phyloP scores from a whole-genome alignment of 2,113 vertebrate species.

The Brachyhypopomus occidentalis region DNA sequence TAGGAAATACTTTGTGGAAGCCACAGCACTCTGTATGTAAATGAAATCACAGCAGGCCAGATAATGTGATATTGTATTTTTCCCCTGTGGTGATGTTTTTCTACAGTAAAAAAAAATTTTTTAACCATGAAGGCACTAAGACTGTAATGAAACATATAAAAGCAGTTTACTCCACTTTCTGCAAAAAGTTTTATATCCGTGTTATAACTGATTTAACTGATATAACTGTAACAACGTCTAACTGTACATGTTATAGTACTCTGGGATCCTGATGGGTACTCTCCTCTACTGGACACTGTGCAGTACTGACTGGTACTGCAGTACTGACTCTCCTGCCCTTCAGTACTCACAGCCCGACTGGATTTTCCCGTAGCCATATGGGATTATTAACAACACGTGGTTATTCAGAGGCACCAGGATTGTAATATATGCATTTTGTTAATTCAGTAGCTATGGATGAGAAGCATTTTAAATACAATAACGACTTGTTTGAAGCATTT shows the following conservation, averaged over 20 bases:
- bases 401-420: slow-evolving; percentile 77
- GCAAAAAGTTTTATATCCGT: slow-evolving; percentile 25
- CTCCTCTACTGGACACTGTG: slow-evolving; percentile 79
- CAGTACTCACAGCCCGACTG: slow-evolving; percentile 78
- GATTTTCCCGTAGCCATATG: slow-evolving; percentile 83
- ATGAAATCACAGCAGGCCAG: neutral
- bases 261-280: slow-evolving; percentile 56
- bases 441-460: slow-evolving; percentile 62
- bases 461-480: neutral
- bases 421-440: slow-evolving; percentile 61
- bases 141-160: neutral
- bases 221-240: slow-evolving; percentile 63
- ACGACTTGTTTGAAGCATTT: neutral
- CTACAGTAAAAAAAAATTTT: slow-evolving; percentile 46
- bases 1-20: neutral
- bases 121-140: neutral
- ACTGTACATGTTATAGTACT: slow-evolving; percentile 51
- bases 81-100: slow-evolving; percentile 34
- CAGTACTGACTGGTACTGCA: slow-evolving; percentile 80
- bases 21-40: neutral
- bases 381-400: slow-evolving; percentile 81
- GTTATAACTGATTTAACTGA: slow-evolving; percentile 42
- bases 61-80: neutral
- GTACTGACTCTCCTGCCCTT: slow-evolving; percentile 82
- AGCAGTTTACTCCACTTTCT: neutral